Percentiles rank a stretch among this genome's conserved stretches.
Evolutionary conservation across 2,113 vertebrate genomes (phyloP).

Genomic region (Uria aalge): DNA sequence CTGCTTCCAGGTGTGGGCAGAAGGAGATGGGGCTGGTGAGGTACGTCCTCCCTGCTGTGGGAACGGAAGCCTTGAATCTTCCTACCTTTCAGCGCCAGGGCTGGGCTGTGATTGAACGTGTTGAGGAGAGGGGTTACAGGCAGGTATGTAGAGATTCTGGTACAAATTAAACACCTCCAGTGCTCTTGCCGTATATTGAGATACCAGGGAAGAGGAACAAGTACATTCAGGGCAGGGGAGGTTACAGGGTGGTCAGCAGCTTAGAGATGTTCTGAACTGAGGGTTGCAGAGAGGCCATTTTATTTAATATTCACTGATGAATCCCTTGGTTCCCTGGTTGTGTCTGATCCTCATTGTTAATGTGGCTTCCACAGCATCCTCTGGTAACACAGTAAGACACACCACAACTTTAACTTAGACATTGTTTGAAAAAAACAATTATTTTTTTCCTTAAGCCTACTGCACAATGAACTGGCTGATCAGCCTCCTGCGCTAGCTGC

Average conservation of each 20-base stretch:
- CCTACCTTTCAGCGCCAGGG: background rate
- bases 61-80: background rate
- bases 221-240: background rate
- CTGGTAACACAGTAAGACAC: background rate
- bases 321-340: background rate
- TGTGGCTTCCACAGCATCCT: background rate
- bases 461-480: background rate
- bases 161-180: background rate
- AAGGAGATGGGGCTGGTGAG: background rate
- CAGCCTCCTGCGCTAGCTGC: background rate
- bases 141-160: background rate
- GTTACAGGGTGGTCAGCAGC: background rate
- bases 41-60: background rate
- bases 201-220: background rate
- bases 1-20: background rate
- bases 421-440: background rate
- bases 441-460: background rate
- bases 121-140: background rate
- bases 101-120: background rate
- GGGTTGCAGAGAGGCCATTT: rapidly evolving
- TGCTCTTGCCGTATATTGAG: background rate
- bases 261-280: background rate
- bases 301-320: background rate
- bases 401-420: background rate
- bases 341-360: background rate